Evolutionary conservation across 2,797 vertebrate species (phyloP).

Genomic region (Diglossa cyanea): DNA sequence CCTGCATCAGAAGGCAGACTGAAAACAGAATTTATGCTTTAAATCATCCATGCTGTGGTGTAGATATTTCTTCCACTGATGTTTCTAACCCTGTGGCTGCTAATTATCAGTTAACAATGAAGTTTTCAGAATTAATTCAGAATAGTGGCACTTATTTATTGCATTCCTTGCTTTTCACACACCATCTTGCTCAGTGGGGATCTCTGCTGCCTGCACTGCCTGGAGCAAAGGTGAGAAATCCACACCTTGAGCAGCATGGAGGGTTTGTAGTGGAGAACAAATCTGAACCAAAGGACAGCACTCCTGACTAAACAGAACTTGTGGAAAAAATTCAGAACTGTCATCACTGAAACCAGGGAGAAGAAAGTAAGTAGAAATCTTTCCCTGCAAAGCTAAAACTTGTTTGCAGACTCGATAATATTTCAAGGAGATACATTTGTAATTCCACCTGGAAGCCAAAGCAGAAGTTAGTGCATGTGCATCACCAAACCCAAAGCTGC

Average conservation of each 20-base stretch:
- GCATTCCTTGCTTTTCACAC: not conserved
- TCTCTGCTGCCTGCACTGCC: not conserved
- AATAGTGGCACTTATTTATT: not conserved
- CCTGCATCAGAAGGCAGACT: not conserved
- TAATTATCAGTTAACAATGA: not conserved
- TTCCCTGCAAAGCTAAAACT: not conserved
- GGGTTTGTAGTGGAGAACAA: not conserved
- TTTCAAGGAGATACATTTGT: not conserved
- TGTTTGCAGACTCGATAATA: not conserved
- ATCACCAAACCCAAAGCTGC: constrained; percentile 15
- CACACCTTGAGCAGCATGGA: not conserved
- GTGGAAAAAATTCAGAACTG: not conserved
- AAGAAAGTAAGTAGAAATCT: not conserved
- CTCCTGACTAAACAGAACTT: not conserved
- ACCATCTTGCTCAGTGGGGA: accelerated
- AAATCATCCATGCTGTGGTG: not conserved
- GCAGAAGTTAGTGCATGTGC: not conserved
- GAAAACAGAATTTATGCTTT: not conserved
- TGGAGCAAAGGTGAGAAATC: not conserved
- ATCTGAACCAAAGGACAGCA: not conserved
- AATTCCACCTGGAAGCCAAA: constrained; percentile 38
- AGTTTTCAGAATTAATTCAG: not conserved
- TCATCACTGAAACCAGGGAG: not conserved
- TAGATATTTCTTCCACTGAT: not conserved
- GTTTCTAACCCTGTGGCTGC: not conserved